Percentiles rank a stretch among this genome's conserved stretches.
Evolutionary conservation across 2,113 vertebrate species (phyloP).

Genomic region (Burhinus bistriatus): DNA sequence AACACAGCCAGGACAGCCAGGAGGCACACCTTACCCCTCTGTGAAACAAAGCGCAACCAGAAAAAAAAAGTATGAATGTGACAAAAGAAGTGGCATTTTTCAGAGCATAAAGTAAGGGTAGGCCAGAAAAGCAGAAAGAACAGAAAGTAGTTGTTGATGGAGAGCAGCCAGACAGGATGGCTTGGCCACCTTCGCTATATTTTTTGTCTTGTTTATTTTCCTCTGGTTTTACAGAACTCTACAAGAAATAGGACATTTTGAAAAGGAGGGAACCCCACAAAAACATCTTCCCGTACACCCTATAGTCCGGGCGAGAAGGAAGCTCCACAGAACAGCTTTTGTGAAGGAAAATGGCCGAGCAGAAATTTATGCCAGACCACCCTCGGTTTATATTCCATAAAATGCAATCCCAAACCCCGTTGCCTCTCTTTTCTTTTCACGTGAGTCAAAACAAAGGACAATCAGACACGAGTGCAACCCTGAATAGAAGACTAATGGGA

Average conservation of each 20-base stretch:
- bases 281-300: background rate
- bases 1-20: background rate
- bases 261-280: background rate
- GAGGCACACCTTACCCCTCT: background rate
- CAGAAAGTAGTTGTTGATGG: background rate
- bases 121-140: background rate
- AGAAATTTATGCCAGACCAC: constrained; percentile 27
- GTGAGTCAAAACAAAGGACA: constrained; percentile 54
- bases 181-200: background rate
- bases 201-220: constrained; percentile 27
- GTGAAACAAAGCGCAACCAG: background rate
- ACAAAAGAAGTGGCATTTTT: background rate
- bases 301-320: background rate
- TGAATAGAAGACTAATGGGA: background rate
- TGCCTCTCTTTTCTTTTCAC: constrained; percentile 28
- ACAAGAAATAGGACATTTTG: background rate
- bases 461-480: background rate
- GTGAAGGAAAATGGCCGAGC: constrained; percentile 52
- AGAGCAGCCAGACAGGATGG: constrained; percentile 20
- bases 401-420: background rate
- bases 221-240: background rate
- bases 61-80: fast-evolving
- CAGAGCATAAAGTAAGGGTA: background rate
- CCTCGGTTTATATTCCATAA: background rate
- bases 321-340: background rate